Evolutionary conservation across 2,113 vertebrate genomes (phyloP).

Genomic region (Stigmatopora nigra): DNA sequence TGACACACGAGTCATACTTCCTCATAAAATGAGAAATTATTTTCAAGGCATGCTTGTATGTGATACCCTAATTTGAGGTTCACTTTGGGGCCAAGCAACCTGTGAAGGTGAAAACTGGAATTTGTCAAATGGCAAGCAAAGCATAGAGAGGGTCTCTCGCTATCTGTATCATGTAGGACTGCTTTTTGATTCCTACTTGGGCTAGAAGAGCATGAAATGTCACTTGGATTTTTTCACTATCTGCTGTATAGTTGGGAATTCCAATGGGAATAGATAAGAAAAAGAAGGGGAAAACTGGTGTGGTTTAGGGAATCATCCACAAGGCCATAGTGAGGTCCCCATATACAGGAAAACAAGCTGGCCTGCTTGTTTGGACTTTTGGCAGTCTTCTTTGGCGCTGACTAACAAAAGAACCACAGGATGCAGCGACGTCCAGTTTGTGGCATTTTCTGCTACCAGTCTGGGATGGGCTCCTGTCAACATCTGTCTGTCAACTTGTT

Average conservation of each 20-base stretch:
- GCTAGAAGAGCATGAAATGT: background rate
- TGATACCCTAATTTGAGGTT: conserved; percentile 41
- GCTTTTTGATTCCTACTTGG: background rate
- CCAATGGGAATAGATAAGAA: background rate
- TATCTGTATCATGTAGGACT: too few species aligned
- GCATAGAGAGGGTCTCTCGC: conserved; percentile 48
- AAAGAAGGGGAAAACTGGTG: background rate
- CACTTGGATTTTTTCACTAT: background rate
- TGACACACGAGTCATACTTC: conserved; percentile 63
- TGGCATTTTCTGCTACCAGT: conserved; percentile 22
- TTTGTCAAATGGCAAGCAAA: conserved; percentile 45
- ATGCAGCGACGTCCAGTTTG: conserved; percentile 30
- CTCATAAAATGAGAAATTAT: conserved; percentile 69
- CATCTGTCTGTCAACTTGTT: conserved; percentile 14
- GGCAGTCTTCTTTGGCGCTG: background rate
- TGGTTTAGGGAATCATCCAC: background rate
- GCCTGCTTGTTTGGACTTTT: conserved; percentile 1
- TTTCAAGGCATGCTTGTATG: conserved; percentile 59
- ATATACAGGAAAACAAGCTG: conserved; percentile 1
- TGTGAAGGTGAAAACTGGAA: conserved; percentile 59
- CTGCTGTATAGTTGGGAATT: background rate
- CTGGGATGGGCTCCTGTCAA: conserved; percentile 22
- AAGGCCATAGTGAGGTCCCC: background rate
- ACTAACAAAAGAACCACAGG: background rate
- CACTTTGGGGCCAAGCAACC: conserved; percentile 44